Percentiles rank a stretch among this genome's conserved stretches.
Conservation (phyloP, 2,113 vertebrate genomes). For the Hyperoodon ampullatus region DNA sequence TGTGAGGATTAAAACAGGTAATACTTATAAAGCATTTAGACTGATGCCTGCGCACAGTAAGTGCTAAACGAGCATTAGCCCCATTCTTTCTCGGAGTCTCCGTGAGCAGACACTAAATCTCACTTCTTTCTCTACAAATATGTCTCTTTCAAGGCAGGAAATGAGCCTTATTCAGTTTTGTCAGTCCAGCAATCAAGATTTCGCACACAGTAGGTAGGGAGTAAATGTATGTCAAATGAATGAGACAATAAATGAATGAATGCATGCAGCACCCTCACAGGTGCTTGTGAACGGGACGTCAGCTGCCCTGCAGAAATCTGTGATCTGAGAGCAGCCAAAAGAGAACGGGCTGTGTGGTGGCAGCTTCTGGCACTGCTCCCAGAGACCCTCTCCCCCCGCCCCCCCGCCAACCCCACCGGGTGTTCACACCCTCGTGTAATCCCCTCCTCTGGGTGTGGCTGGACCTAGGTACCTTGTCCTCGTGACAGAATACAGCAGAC, state of each 20-base stretch:
- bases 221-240: neutral
- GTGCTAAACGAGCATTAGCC: neutral
- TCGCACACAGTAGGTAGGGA: neutral
- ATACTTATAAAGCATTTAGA: neutral
- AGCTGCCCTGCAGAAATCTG: neutral
- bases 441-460: neutral
- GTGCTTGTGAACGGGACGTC: neutral
- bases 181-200: neutral
- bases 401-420: fast-evolving
- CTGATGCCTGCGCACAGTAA: neutral
- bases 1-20: neutral
- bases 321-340: neutral
- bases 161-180: neutral
- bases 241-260: neutral
- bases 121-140: neutral
- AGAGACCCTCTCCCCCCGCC: neutral
- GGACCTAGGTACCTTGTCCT: neutral
- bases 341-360: neutral
- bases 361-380: neutral
- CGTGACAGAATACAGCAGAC: neutral
- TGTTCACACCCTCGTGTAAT: neutral
- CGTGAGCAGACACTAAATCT: neutral
- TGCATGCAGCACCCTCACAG: fast-evolving
- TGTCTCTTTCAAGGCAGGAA: neutral
- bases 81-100: neutral